Percentiles rank a stretch among this genome's conserved stretches.
Conservation (phyloP, 2,888 invertebrate genomes). For the Sesamia inferens region DNA sequence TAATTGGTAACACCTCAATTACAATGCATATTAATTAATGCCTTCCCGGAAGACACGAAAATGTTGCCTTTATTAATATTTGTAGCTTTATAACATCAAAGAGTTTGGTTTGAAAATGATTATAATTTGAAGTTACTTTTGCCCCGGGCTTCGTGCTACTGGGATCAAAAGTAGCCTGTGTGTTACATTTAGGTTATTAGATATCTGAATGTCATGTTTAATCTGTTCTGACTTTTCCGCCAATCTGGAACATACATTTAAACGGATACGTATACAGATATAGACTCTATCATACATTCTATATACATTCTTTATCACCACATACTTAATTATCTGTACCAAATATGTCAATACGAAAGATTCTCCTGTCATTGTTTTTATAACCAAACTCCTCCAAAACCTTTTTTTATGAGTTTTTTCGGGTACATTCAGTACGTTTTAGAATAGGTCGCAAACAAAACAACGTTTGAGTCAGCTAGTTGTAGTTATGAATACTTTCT, state of each 20-base stretch:
- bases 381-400: no score
- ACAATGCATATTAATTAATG: constrained; percentile 34
- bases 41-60: constrained; percentile 13
- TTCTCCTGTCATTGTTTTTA: no score
- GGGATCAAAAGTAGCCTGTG: neutral
- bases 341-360: no score
- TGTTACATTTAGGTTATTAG: neutral
- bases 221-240: neutral
- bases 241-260: neutral
- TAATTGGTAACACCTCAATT: constrained; percentile 50
- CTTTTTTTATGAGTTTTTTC: no score
- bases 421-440: no score
- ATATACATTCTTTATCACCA: no score
- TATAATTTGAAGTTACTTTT: neutral
- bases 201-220: neutral
- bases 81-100: constrained; percentile 10
- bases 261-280: neutral
- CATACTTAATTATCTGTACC: no score
- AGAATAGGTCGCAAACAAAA: no score
- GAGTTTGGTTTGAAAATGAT: neutral
- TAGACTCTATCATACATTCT: no score
- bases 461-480: no score
- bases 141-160: neutral
- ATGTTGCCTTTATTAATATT: constrained; percentile 15
- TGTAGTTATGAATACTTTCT: no score